Base-by-base conservation (phyloP, 1,140 invertebrate species). In the Dreissena polymorpha region DNA sequence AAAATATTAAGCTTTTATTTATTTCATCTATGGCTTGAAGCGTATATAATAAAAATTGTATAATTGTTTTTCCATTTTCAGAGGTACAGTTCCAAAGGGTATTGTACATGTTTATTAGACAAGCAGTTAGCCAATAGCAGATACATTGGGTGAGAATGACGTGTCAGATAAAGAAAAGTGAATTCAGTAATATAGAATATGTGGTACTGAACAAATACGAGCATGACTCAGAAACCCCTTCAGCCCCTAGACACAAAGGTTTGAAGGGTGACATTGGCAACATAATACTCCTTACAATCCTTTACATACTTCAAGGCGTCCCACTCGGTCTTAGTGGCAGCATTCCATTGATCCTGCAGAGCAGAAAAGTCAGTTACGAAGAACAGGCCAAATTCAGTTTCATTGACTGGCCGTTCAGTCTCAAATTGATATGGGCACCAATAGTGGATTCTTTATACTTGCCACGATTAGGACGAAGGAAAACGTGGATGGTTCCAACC, bases 391-490 rank as follows among this genome's bases (percentile, higher is more conserved):
- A 98, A 91, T 99, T 99, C 92, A 99, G 98, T 94, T 98, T 99
- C 91, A 98, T 98, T 0, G 96, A 96, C 87, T 99, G 99, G 99
- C 99, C 99, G 0, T 99, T 99, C 91, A 94, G 93, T 92, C 93
- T 99, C 21, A 99, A 99, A 93, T 93, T 99, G 29, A 91, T 99
- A 64, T 99, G 99, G 99, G 99, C 99, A 7, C 99, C 99, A 0
- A 95, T 99, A 88, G 98, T 99, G 2, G 99, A 99, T 93, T 96
- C 98, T 0, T 90, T 98, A 25, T 99, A 97, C 92, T 95, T 95
- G 57, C 92, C 94, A 25, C 93, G 94, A 85, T 96, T 99, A 93
- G 99, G 99, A 2, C 94, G 98, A 60, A 94, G 99, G 84, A 99
- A 99, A 94, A 97, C 98, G n/a, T 99, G 99, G 99, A 94, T 99